A percentile compares a stretch with the other conserved stretches of the same genome.
Evolutionary conservation across 2,797 vertebrate genomes (phyloP).

Genomic region (Megaceryle alcyon): DNA sequence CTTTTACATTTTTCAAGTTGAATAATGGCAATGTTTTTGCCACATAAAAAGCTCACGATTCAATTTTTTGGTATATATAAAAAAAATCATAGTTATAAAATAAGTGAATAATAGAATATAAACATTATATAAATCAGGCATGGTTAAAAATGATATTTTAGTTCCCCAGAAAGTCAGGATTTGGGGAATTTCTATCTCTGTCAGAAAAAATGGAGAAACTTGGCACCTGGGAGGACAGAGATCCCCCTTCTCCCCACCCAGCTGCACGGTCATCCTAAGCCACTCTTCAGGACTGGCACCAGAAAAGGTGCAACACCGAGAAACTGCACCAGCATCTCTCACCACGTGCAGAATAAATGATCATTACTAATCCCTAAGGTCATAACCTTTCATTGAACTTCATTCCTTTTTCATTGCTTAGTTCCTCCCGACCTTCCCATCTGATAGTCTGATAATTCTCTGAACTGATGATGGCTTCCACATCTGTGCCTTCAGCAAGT

Average conservation of each 20-base stretch:
- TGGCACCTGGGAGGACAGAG: neutral
- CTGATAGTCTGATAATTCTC: neutral
- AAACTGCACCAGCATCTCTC: neutral
- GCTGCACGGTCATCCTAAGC: neutral
- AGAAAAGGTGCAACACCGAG: neutral
- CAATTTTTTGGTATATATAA: neutral
- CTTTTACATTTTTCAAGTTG: neutral
- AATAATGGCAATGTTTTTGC: neutral
- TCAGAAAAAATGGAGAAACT: neutral
- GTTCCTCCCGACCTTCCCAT: constrained; percentile 9
- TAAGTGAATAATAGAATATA: neutral
- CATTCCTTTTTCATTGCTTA: constrained; percentile 2
- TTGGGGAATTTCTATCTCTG: neutral
- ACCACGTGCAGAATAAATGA: neutral
- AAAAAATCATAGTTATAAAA: neutral
- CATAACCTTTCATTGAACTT: constrained; percentile 19
- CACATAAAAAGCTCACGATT: neutral
- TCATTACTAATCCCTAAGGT: neutral
- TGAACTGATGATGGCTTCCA: neutral
- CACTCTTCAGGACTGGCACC: neutral
- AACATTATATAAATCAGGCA: neutral
- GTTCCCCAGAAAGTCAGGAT: neutral
- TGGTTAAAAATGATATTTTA: neutral
- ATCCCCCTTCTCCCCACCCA: neutral
- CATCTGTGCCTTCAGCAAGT: neutral